Conservation (phyloP, 2,888 invertebrate genomes). For the Cerastoderma edule region DNA sequence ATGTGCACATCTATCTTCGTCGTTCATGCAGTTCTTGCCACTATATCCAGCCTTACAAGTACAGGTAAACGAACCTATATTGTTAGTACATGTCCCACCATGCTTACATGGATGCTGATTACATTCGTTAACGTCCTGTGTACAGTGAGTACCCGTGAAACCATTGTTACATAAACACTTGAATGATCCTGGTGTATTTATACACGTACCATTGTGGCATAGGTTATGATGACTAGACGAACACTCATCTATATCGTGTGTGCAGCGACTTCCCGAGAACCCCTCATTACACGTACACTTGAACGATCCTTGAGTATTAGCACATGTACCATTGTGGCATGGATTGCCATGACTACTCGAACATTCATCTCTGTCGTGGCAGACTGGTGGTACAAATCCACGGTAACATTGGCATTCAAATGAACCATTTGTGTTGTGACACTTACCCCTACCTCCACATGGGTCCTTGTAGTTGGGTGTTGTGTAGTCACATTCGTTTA, state of each 20-base stretch:
- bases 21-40: conserved; percentile 54
- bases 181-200: conserved; percentile 35
- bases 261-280: conserved; percentile 7
- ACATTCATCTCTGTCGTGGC: conserved; percentile 30
- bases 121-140: conserved; percentile 12
- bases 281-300: conserved; percentile 16
- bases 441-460: background rate
- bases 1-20: conserved; percentile 58
- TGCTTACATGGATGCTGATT: background rate
- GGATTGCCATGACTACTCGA: background rate
- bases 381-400: conserved; percentile 30
- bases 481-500: conserved; percentile 40
- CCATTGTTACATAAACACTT: conserved; percentile 23
- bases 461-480: background rate
- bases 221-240: background rate
- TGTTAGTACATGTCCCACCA: background rate
- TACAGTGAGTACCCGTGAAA: conserved; percentile 27
- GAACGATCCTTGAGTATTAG: conserved; percentile 22
- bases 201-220: conserved; percentile 29
- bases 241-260: background rate
- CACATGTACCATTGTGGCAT: too few relatives aligned
- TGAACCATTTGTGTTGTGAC: conserved; percentile 23
- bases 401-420: conserved; percentile 21
- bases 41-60: conserved; percentile 47
- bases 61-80: background rate